Conservation (phyloP, 2,113 vertebrate species). For the Apodemus sylvaticus region DNA sequence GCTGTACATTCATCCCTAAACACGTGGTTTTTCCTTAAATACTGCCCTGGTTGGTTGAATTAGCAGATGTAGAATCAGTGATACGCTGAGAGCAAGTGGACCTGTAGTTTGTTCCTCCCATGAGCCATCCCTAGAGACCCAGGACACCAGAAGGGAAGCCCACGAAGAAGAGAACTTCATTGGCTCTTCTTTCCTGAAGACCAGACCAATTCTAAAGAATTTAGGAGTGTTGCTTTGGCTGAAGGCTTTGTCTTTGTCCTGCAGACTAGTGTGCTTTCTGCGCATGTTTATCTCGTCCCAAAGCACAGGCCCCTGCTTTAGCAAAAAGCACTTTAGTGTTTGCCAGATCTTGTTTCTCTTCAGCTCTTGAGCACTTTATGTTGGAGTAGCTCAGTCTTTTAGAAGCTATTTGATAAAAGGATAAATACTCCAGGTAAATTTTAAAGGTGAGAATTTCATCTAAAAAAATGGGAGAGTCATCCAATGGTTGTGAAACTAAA, state of each 20-base stretch:
- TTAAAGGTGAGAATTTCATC: slow-evolving; percentile 26
- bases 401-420: not conserved
- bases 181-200: not conserved
- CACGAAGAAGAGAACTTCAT: rapidly evolving
- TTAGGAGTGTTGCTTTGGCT: not conserved
- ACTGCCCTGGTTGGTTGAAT: not conserved
- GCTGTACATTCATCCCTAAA: not conserved
- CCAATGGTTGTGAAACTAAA: not conserved
- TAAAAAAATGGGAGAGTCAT: not conserved
- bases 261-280: not conserved
- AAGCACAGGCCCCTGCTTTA: not conserved
- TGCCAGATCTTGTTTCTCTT: too few species aligned
- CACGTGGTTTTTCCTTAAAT: too few species aligned
- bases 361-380: not conserved
- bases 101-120: not conserved
- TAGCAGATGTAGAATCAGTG: not conserved
- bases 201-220: not conserved
- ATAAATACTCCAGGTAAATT: not conserved
- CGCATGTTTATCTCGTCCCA: not conserved
- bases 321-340: not conserved
- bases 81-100: not conserved
- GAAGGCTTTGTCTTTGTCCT: not conserved
- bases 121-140: not conserved
- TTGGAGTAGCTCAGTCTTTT: not conserved
- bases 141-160: not conserved